These are phyloP conservation scores for Crotalus tigris DNA, from an alignment of 2,113 vertebrate genomes.

Conservation along the genomic window DNA sequence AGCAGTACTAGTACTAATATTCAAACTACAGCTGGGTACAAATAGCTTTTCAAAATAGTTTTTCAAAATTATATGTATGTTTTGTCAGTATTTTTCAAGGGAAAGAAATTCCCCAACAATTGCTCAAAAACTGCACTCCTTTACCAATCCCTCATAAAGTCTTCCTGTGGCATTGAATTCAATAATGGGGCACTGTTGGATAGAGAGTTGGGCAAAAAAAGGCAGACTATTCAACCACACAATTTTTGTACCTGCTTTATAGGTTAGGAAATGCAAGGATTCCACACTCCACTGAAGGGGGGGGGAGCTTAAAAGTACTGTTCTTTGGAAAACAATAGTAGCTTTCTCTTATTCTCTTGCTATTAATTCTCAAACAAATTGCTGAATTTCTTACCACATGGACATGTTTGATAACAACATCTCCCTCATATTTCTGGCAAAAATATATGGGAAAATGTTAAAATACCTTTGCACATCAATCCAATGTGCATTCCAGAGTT, in stretches of 20 bases:
- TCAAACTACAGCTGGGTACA: background rate
- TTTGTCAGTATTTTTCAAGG: background rate
- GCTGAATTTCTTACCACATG: background rate
- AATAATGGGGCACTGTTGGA: background rate
- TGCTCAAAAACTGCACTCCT: background rate
- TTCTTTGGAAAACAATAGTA: background rate
- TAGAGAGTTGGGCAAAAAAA: background rate
- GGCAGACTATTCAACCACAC: background rate
- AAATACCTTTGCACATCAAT: background rate
- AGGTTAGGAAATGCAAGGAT: background rate
- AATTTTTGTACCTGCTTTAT: background rate
- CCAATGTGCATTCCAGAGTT: background rate
- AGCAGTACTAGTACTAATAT: background rate
- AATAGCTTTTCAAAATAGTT: background rate
- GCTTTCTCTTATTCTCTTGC: background rate
- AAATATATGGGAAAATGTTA: background rate
- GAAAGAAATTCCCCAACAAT: background rate
- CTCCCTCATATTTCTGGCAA: background rate
- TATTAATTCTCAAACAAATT: background rate
- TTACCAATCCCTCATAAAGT: background rate
- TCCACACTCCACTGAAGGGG: background rate
- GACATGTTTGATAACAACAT: background rate
- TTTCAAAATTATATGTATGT: background rate
- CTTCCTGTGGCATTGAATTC: background rate
- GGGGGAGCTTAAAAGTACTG: background rate